Evolutionary conservation across 2,888 invertebrate genomes (phyloP).

Genomic region (Morinoia aosen): DNA sequence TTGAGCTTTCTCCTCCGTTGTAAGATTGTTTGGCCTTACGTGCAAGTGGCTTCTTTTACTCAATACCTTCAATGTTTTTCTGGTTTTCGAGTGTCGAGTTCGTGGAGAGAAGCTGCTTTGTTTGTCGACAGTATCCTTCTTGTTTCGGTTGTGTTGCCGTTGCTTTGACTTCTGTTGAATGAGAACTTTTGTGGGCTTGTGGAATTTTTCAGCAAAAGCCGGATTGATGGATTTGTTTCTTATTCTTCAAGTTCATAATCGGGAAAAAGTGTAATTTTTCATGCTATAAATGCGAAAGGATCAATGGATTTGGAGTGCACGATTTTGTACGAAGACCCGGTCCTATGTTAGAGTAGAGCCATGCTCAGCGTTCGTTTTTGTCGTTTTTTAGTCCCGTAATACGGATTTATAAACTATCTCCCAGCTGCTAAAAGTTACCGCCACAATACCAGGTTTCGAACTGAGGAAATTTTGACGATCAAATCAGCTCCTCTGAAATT

Average conservation of each 20-base stretch:
- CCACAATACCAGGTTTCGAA: too few relatives aligned
- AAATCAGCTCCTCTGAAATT: not conserved
- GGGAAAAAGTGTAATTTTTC: not conserved
- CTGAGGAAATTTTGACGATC: not conserved
- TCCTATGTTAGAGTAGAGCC: too few relatives aligned
- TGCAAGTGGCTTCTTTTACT: not conserved
- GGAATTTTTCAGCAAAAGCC: not conserved
- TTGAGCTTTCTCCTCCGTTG: not conserved
- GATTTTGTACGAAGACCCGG: too few relatives aligned
- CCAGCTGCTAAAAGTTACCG: too few relatives aligned
- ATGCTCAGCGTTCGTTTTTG: too few relatives aligned
- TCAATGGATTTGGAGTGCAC: not conserved
- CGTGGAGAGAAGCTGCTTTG: not conserved
- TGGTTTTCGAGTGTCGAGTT: not conserved
- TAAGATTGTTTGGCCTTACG: not conserved
- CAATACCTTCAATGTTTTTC: not conserved
- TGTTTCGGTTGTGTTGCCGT: not conserved
- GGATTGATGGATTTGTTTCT: not conserved
- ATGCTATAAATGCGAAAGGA: not conserved
- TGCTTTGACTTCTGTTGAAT: not conserved
- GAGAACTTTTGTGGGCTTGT: not conserved
- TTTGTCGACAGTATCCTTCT: not conserved
- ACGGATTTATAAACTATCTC: too few relatives aligned
- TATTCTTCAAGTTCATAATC: not conserved
- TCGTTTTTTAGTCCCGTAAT: too few relatives aligned